phyloP scores from a whole-genome alignment of 2,113 vertebrate genomes.

The Isichthys henryi region DNA sequence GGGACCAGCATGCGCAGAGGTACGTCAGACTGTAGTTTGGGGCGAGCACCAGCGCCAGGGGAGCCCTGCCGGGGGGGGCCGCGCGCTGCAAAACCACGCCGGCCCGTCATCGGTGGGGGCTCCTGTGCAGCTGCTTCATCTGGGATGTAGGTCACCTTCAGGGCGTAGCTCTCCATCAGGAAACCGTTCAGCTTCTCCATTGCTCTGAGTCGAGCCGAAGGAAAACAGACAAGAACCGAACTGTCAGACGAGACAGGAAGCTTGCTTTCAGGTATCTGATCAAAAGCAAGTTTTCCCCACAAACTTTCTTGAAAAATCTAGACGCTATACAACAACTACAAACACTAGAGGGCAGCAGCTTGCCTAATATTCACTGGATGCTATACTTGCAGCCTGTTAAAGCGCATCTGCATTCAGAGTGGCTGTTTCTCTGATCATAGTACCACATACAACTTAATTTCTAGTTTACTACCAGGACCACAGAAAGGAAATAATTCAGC shows the following conservation, averaged over 20 bases:
- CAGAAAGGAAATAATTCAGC: background rate
- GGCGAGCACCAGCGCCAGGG: slow-evolving; percentile 69
- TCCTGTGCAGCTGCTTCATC: slow-evolving; percentile 75
- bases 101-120: slow-evolving; percentile 54
- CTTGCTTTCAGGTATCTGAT: background rate
- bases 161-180: slow-evolving; percentile 84
- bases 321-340: background rate
- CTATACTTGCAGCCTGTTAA: background rate
- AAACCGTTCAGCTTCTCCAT: slow-evolving; percentile 93
- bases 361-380: background rate
- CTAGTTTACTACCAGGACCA: background rate
- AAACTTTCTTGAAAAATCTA: background rate
- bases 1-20: slow-evolving; percentile 89
- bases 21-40: slow-evolving; percentile 82
- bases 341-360: slow-evolving; percentile 10
- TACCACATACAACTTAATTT: background rate
- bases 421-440: background rate
- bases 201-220: slow-evolving; percentile 59
- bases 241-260: background rate
- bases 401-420: background rate
- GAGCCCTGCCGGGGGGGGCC: slow-evolving; percentile 80
- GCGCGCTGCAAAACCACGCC: slow-evolving; percentile 75
- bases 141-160: slow-evolving; percentile 95
- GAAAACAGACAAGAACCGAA: background rate
- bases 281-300: background rate